phyloP scores from a whole-genome alignment of 1,140 invertebrate genomes.

The Rhizoglyphus robini region DNA sequence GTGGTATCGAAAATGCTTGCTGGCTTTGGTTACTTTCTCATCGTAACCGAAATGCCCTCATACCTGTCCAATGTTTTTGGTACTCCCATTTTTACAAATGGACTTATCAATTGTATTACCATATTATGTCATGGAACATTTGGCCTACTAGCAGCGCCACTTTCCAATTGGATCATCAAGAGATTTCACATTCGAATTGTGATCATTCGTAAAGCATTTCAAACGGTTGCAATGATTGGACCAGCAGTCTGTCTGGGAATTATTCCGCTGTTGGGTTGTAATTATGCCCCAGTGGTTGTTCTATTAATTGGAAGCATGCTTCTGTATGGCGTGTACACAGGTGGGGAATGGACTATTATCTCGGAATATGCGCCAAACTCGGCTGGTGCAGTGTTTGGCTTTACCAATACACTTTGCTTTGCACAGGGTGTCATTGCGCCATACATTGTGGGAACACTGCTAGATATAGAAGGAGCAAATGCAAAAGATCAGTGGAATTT shows the following conservation, averaged over 20 bases:
- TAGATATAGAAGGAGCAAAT: constrained; percentile 26
- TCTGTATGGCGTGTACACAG: not conserved
- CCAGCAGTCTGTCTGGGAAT: constrained; percentile 22
- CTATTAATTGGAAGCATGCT: constrained; percentile 24
- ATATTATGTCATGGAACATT: constrained; percentile 19
- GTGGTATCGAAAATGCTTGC: constrained; percentile 72
- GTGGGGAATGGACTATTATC: not conserved
- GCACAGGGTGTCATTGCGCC: constrained; percentile 32
- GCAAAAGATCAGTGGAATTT: constrained; percentile 48
- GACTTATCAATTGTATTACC: constrained; percentile 20
- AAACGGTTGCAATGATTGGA: constrained; percentile 21
- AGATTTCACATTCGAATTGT: constrained; percentile 1
- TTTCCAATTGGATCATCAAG: constrained; percentile 17
- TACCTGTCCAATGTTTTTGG: constrained; percentile 41
- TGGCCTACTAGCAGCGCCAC: constrained; percentile 1
- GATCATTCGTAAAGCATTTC: constrained; percentile 22
- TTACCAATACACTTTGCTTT: constrained; percentile 44
- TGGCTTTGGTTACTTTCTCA: constrained; percentile 86
- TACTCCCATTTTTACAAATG: constrained; percentile 18
- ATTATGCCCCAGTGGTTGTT: constrained; percentile 20
- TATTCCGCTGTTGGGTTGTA: constrained; percentile 23
- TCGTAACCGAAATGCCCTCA: constrained; percentile 67
- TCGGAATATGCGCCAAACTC: constrained; percentile 62
- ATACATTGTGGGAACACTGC: constrained; percentile 39
- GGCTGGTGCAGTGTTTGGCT: constrained; percentile 50